Conservation (phyloP, 1,140 invertebrate genomes). For the Brachionus calyciflorus region DNA sequence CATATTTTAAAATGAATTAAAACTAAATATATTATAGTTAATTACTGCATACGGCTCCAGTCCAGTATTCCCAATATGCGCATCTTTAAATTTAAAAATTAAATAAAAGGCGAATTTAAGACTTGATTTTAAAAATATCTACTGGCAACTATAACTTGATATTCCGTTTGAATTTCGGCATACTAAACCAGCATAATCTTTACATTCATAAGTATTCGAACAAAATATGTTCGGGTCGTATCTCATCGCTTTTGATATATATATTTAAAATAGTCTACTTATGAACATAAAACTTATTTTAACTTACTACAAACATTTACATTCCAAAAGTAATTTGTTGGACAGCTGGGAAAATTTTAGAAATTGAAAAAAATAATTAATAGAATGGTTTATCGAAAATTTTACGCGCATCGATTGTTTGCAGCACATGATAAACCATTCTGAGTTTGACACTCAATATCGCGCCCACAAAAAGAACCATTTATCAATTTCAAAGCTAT, state of each 20-base stretch:
- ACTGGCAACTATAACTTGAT: not conserved
- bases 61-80: too few species aligned
- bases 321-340: not conserved
- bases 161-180: not conserved
- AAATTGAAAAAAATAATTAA: not conserved
- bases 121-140: not conserved
- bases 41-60: too few species aligned
- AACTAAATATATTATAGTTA: too few species aligned
- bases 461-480: conserved; percentile 2
- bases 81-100: too few species aligned
- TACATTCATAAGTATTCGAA: conserved; percentile 18
- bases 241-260: not conserved
- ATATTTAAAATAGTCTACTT: not conserved
- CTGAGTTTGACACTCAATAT: conserved; percentile 21
- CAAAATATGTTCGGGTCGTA: conserved; percentile 1
- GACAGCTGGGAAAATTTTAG: not conserved
- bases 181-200: conserved; percentile 20
- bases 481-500: conserved; percentile 31
- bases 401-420: conserved; percentile 30
- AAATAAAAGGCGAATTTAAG: not conserved
- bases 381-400: not conserved
- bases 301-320: not conserved
- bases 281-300: not conserved
- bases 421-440: not conserved
- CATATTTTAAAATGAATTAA: too few species aligned